Evolutionary conservation across 1,140 invertebrate genomes (phyloP), one percentile per base, ranked within the genome.

Genomic region (Neuroterus valhalla): DNA sequence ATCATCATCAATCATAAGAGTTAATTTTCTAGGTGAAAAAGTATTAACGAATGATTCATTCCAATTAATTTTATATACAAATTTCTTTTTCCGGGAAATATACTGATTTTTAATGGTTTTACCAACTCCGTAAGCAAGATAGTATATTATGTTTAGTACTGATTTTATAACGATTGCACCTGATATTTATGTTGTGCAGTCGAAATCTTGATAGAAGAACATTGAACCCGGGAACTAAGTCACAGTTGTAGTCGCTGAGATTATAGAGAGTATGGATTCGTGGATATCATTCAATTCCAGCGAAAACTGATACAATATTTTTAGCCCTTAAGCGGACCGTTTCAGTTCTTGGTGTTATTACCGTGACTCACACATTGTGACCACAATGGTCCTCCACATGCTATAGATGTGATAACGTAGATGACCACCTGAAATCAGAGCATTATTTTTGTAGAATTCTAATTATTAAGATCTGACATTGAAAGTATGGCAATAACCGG

Each of bases 351-450:
- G 0, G 52, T 55, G 11, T 55, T 55, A 12, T 55, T 55, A 23
- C 52, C 52, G 23, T 55, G 52, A 31, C 72, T 84, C n/a, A 95
- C 90, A 84, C 95, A 96, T 23, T 90, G 91, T 79, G 92, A 92
- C 96, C 95, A 97, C 73, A 93, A 92, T 3, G 97, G 89, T 11
- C 96, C 96, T 62, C 96, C 96, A 85, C 97, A 98, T 6, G 94
- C 92, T 89, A 97, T 95, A 8, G 95, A 95, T 2, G 97, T 92
- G 69, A 98, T 95, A 70, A 97, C 92, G 86, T 98, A 98, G n/a
- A 97, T 86, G 4, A 96, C 91, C 70, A 93, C 84, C 93, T 94
- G 82, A 12, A 91, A 70, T 55, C 45, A 11, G 42, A 71, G 31
- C 21, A 50, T 15, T 26, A 68, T 81, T 74, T 70, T 72, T 69